phyloP scores from a whole-genome alignment of 1,140 invertebrate species.

The Hormaphis cornu region DNA sequence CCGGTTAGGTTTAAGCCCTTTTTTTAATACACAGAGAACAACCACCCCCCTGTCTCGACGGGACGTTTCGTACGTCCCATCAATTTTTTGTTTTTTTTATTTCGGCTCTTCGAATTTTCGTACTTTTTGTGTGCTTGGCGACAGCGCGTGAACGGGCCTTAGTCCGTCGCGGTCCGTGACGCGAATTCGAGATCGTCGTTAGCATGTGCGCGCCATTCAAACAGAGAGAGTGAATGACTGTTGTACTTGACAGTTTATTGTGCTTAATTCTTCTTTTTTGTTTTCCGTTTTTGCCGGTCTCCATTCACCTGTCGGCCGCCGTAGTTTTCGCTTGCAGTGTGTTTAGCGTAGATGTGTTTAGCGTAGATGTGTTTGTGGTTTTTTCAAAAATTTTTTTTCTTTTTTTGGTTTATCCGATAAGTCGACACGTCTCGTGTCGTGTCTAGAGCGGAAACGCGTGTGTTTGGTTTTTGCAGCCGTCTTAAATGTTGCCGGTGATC shows the following conservation, averaged over 20 bases:
- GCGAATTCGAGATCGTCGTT: conserved; percentile 11
- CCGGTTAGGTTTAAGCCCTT: too few species aligned
- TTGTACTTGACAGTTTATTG: background rate
- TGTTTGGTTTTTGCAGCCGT: conserved; percentile 19
- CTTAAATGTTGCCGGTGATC: conserved; percentile 31
- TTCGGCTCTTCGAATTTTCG: too few species aligned
- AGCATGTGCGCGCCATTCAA: conserved; percentile 16
- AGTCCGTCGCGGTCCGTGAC: background rate
- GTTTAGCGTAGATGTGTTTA: background rate
- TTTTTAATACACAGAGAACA: too few species aligned
- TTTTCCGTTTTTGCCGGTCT: background rate
- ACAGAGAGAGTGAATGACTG: too few species aligned
- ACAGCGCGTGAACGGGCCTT: too few species aligned
- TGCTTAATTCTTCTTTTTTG: background rate
- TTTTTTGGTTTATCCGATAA: background rate
- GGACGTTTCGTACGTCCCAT: too few species aligned
- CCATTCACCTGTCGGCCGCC: background rate
- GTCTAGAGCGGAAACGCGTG: background rate
- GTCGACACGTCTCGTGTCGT: too few species aligned
- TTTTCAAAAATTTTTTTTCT: background rate
- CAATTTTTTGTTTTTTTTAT: too few species aligned
- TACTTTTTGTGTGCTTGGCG: too few species aligned
- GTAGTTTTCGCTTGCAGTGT: conserved; percentile 1
- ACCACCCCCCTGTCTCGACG: too few species aligned
- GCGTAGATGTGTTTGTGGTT: background rate